Conservation (phyloP, 2,797 vertebrate genomes). For the Alosa sapidissima region DNA sequence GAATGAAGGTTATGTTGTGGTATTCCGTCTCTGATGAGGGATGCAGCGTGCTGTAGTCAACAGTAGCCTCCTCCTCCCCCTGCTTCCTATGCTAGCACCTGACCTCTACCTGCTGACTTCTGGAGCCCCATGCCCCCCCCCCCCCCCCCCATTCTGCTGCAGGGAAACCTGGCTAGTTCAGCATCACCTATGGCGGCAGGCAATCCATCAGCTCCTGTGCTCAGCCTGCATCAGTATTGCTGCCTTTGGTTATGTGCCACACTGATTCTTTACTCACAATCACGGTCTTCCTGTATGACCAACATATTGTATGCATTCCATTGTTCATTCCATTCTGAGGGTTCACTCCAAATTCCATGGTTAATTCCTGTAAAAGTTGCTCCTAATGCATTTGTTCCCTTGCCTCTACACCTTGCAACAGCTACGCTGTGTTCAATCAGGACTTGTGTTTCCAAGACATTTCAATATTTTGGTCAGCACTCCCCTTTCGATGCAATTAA, state of each 20-base stretch:
- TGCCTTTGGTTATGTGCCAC: neutral
- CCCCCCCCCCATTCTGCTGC: slow-evolving; percentile 31
- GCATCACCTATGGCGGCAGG: slow-evolving; percentile 40
- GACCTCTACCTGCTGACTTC: slow-evolving; percentile 56
- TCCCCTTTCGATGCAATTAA: slow-evolving; percentile 9
- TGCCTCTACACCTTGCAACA: neutral
- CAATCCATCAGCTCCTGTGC: neutral
- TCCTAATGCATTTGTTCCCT: neutral
- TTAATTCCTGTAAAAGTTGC: neutral
- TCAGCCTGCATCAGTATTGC: neutral
- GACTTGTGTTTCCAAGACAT: slow-evolving; percentile 3
- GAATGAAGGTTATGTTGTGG: slow-evolving; percentile 66
- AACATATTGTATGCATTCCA: no score
- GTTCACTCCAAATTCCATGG: no score
- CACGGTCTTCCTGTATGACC: no score
- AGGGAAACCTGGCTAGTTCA: slow-evolving; percentile 52
- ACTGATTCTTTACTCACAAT: neutral
- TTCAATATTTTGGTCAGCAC: slow-evolving; percentile 16
- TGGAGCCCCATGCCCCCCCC: slow-evolving; percentile 40
- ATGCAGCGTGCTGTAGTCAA: slow-evolving; percentile 62
- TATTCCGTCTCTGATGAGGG: slow-evolving; percentile 67
- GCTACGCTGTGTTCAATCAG: slow-evolving; percentile 21
- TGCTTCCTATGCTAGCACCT: slow-evolving; percentile 42
- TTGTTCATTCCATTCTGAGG: no score
- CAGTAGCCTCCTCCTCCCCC: slow-evolving; percentile 52